Conservation (phyloP, 2,113 vertebrate genomes). For the Calidris pygmaea region DNA sequence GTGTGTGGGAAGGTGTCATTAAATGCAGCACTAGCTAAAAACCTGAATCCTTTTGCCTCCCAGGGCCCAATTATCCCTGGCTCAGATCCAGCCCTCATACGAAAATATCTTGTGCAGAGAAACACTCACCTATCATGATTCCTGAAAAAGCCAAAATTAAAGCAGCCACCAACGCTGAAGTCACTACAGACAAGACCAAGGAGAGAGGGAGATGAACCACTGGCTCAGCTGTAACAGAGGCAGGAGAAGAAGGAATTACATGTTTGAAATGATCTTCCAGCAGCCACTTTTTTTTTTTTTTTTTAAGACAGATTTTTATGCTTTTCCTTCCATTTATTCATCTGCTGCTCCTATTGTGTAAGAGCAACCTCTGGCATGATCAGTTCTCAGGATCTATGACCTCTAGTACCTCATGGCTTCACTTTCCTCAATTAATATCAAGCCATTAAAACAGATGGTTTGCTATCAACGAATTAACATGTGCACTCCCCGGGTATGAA, state of each 20-base stretch:
- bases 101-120: not conserved
- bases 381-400: not conserved
- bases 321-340: not conserved
- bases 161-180: conserved; percentile 92
- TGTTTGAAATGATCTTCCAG: not conserved
- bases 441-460: conserved; percentile 37
- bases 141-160: conserved; percentile 93
- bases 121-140: conserved; percentile 95
- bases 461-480: conserved; percentile 28
- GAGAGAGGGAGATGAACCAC: conserved; percentile 81
- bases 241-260: not conserved
- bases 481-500: not conserved
- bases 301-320: not conserved
- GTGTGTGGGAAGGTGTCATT: not conserved
- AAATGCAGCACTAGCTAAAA: not conserved
- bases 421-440: conserved; percentile 37
- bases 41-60: not conserved
- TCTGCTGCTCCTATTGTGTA: not conserved
- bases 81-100: not conserved
- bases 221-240: conserved; percentile 73
- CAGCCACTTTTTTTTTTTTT: not conserved
- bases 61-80: conserved; percentile 7
- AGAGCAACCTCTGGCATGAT: not conserved
- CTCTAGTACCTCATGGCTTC: not conserved
- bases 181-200: conserved; percentile 91